Conservation (phyloP, 2,797 vertebrate genomes). For the Poeciliopsis infans region DNA sequence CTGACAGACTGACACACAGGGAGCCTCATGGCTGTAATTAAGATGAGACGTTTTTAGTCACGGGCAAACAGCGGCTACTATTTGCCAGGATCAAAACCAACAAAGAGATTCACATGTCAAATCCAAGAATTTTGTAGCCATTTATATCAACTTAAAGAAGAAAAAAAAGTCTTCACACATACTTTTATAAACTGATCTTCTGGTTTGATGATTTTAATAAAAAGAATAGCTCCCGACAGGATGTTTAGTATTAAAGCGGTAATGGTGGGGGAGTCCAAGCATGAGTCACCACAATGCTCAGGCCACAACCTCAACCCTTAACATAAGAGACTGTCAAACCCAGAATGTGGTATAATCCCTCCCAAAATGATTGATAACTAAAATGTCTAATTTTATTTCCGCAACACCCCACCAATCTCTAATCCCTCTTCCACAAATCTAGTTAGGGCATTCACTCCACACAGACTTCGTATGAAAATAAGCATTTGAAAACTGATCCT, state of each 20-base stretch:
- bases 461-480: neutral
- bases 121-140: conserved; percentile 6
- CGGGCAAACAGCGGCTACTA: conserved; percentile 10
- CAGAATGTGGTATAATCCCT: neutral
- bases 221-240: neutral
- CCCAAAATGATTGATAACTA: too few species aligned
- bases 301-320: neutral
- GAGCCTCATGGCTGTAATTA: conserved; percentile 6
- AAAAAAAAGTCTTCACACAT: neutral
- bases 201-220: neutral
- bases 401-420: neutral
- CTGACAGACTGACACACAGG: conserved; percentile 42
- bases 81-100: conserved; percentile 27
- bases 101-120: conserved; percentile 18
- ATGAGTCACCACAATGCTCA: neutral
- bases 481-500: neutral
- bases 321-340: neutral
- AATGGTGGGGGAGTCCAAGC: neutral
- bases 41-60: conserved; percentile 18
- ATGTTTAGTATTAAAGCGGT: neutral
- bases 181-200: neutral
- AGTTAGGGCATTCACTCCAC: neutral
- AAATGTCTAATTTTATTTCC: too few species aligned
- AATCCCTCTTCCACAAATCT: neutral
- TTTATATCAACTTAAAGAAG: neutral